Conservation (phyloP, 2,888 invertebrate species). For the Acrocyrtus sp. region DNA sequence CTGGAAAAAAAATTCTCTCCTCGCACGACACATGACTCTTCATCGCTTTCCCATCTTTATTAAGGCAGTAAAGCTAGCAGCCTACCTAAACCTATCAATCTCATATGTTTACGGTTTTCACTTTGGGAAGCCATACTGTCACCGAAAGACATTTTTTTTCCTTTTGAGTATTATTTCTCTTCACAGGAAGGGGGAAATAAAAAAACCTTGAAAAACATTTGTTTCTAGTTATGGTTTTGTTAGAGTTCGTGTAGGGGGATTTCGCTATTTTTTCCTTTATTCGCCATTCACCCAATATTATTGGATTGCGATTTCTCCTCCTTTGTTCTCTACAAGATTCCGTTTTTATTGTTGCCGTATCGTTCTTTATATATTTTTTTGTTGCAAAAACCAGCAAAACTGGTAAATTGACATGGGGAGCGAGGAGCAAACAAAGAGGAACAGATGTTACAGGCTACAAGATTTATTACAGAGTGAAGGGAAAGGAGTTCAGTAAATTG, state of each 20-base stretch:
- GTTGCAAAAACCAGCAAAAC: too few species aligned
- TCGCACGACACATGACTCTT: background rate
- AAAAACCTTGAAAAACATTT: background rate
- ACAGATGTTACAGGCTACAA: background rate
- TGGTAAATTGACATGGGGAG: too few species aligned
- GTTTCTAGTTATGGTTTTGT: background rate
- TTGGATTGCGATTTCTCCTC: background rate
- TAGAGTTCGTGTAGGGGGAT: background rate
- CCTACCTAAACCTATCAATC: background rate
- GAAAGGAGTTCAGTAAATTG: background rate
- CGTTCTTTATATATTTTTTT: too few species aligned
- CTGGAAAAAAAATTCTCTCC: slow-evolving; percentile 1
- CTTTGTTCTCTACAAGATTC: too few species aligned
- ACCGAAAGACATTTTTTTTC: background rate
- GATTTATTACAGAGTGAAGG: background rate
- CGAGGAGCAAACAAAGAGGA: background rate
- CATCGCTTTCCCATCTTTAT: background rate
- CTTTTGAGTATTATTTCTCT: background rate
- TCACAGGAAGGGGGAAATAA: background rate
- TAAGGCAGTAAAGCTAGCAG: background rate
- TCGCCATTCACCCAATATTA: background rate
- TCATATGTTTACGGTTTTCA: background rate
- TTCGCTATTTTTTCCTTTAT: background rate
- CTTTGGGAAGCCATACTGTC: background rate
- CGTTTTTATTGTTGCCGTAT: background rate